Percentiles rank a stretch among this genome's conserved stretches.
These are phyloP conservation scores for Ctenoplectra terminalis DNA, from an alignment of 1,140 invertebrate genomes.

Conservation along the genomic window DNA sequence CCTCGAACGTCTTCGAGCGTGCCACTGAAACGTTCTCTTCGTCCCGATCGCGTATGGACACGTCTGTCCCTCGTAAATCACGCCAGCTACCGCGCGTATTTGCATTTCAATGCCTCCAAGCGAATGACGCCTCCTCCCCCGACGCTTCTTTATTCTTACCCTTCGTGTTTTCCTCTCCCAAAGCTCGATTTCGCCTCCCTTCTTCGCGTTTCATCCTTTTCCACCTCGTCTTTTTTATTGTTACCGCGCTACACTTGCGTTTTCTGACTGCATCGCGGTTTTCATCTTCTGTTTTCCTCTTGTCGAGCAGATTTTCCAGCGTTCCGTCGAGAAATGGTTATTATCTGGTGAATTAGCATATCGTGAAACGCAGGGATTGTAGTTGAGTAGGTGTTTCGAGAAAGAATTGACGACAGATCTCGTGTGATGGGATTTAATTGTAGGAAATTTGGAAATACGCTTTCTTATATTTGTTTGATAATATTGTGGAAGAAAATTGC, in stretches of 20 bases:
- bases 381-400: no score
- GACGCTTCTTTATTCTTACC: neutral
- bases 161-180: slow-evolving; percentile 9
- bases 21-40: slow-evolving; percentile 29
- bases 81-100: slow-evolving; percentile 57
- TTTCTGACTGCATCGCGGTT: neutral
- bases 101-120: slow-evolving; percentile 66
- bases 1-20: slow-evolving; percentile 34
- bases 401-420: no score
- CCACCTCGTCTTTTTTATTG: neutral
- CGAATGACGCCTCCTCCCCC: slow-evolving; percentile 39
- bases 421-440: no score
- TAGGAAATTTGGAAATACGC: no score
- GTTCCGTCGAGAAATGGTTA: neutral
- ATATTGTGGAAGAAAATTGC: no score
- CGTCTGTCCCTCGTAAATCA: slow-evolving; percentile 70
- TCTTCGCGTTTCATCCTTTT: neutral
- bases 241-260: neutral
- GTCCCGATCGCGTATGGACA: slow-evolving; percentile 49
- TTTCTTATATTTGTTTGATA: no score
- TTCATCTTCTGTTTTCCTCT: neutral
- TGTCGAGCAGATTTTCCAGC: neutral
- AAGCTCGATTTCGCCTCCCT: neutral
- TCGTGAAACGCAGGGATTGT: neutral
- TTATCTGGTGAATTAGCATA: no score